Evolutionary conservation across 2,113 vertebrate species (phyloP).

Genomic region (Scomber japonicus): DNA sequence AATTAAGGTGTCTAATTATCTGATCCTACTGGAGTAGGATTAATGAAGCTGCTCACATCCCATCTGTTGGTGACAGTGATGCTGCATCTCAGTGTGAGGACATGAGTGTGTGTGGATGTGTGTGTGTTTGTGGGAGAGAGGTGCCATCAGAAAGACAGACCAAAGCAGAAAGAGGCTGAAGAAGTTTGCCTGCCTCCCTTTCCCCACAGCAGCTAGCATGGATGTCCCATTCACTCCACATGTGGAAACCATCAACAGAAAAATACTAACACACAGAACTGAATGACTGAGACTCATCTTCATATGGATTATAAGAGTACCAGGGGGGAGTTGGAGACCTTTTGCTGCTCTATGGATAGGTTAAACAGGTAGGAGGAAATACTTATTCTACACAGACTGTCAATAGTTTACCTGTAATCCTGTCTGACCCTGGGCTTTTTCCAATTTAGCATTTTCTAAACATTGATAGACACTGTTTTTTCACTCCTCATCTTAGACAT

Average conservation of each 20-base stretch:
- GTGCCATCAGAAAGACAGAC: constrained; percentile 16
- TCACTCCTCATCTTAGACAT: no score
- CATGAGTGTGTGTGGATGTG: neutral
- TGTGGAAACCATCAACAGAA: constrained; percentile 69
- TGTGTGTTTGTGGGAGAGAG: constrained; percentile 18
- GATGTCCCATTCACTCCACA: constrained; percentile 2
- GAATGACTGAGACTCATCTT: neutral
- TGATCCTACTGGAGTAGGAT: constrained; percentile 60
- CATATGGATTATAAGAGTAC: constrained; percentile 6
- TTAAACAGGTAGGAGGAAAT: no score
- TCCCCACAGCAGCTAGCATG: neutral
- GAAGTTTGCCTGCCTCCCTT: neutral
- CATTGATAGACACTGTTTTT: no score
- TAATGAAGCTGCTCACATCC: constrained; percentile 68
- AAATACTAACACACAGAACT: constrained; percentile 7
- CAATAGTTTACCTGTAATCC: no score
- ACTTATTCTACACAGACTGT: no score
- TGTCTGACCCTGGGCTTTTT: no score
- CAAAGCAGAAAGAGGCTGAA: constrained; percentile 4
- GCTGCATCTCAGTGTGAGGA: constrained; percentile 7
- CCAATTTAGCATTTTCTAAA: no score
- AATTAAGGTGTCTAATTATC: constrained; percentile 74
- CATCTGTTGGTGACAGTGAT: constrained; percentile 70
- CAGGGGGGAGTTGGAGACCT: no score
- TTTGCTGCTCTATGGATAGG: no score